phyloP scores from a whole-genome alignment of 2,113 vertebrate genomes.

The Acanthisitta chloris region DNA sequence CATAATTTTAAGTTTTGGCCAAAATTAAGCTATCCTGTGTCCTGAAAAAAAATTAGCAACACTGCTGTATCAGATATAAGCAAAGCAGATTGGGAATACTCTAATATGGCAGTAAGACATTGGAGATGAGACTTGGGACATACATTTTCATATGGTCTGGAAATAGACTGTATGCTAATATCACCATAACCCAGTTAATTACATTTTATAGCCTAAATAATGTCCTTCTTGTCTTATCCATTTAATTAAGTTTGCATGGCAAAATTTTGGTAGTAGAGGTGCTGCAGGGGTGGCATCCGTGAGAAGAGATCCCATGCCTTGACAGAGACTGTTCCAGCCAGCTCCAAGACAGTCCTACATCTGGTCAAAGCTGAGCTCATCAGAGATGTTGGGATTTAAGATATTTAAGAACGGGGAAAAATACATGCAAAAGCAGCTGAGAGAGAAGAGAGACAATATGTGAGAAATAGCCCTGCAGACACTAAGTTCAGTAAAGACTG shows the following conservation, averaged over 20 bases:
- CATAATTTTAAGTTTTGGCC: neutral
- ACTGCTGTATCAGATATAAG: neutral
- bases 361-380: neutral
- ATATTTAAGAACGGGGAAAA: neutral
- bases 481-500: neutral
- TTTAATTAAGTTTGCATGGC: neutral
- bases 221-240: neutral
- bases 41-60: neutral
- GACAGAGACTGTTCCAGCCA: neutral
- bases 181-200: neutral
- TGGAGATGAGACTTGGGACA: neutral
- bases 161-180: neutral
- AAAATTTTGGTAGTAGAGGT: neutral
- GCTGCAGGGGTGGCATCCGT: too few species aligned
- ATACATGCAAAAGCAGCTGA: neutral
- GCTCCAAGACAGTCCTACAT: neutral
- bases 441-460: neutral
- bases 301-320: neutral
- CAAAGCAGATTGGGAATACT: neutral
- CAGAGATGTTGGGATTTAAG: accelerated
- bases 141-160: neutral
- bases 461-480: neutral
- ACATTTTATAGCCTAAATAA: neutral
- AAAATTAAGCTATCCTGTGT: neutral
- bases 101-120: neutral